Base-by-base conservation (phyloP, 2,888 invertebrate species). In the Drosophila recens region DNA sequence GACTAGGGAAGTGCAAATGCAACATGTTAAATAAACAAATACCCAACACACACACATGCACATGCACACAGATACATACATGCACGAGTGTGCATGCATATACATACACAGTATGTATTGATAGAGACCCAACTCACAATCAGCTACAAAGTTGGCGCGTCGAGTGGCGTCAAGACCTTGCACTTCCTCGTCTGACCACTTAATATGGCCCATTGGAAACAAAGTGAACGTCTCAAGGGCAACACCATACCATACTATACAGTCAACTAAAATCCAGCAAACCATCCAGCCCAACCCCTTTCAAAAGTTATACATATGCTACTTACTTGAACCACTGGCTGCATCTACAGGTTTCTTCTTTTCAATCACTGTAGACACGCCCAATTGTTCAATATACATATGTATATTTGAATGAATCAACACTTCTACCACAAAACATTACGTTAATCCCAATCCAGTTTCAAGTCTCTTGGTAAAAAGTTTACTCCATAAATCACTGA, bases 21-120 rank as follows among this genome's bases (percentile, higher is more conserved):
- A 85, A 83, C 79, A 83, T 83, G 84, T 71, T 79, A 64, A 72
- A 74, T 87, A 81, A 82, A 80, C 83, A 81, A 80, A 78, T 59
- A 46, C 36, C 48, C 51, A 54, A 15, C 43, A 42, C 48, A 20
- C 42, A 52, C 34, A 58, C 38, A n/a, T n/a, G n/a, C n/a, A n/a
- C n/a, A n/a, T n/a, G n/a, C n/a, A 42, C 53, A 20, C 5, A 52
- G 5, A 45, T 30, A 67, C 1, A 58, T 4, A 23, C 10, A 42
- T 23, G 42, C 4, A n/a, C 27, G 53, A 10, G 30, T 8, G 30
- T 30, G 65, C 6, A 20, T 38, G 11, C 20, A 8, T 30, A 10
- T 15, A 23, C 13, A 4, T 54, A 43, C 17, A 42, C 43, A 34
- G 13, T 23, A 8, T 46, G n/a, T 46, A 69, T 72, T 53, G 58